These are phyloP conservation scores for Syngnathoides biaculeatus DNA, from an alignment of 2,113 vertebrate species.

Conservation along the genomic window DNA sequence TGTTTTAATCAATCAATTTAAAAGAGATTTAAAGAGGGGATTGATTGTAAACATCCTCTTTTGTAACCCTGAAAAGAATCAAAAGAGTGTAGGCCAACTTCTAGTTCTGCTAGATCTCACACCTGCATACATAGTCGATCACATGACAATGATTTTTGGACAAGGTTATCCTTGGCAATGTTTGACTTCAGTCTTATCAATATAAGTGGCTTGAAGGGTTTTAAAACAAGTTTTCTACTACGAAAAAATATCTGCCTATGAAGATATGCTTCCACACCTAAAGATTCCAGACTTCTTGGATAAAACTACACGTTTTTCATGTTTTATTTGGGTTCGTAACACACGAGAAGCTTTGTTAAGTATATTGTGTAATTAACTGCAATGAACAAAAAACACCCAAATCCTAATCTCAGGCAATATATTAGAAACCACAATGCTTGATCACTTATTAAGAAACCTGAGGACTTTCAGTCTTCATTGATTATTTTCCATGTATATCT, in stretches of 20 bases:
- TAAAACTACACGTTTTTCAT: neutral
- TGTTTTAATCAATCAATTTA: conserved; percentile 58
- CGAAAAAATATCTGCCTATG: neutral
- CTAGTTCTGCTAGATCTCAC: neutral
- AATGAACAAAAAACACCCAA: neutral
- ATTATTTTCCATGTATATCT: no score
- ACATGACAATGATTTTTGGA: neutral
- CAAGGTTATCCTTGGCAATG: neutral
- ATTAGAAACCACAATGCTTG: neutral
- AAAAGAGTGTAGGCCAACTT: neutral
- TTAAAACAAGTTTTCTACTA: neutral
- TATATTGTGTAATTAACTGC: neutral
- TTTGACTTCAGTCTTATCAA: neutral
- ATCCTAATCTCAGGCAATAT: neutral
- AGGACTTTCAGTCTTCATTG: no score
- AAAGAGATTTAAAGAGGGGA: conserved; percentile 56
- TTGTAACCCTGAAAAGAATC: conserved; percentile 22
- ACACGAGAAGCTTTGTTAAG: neutral
- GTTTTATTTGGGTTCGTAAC: neutral
- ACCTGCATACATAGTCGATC: neutral
- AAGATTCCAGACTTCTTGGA: neutral
- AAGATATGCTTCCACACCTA: neutral
- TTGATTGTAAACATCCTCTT: conserved; percentile 49
- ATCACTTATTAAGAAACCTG: no score
- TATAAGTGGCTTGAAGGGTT: neutral